Base-by-base conservation (phyloP, 1,140 invertebrate genomes). In the Penaeus vannamei region DNA sequence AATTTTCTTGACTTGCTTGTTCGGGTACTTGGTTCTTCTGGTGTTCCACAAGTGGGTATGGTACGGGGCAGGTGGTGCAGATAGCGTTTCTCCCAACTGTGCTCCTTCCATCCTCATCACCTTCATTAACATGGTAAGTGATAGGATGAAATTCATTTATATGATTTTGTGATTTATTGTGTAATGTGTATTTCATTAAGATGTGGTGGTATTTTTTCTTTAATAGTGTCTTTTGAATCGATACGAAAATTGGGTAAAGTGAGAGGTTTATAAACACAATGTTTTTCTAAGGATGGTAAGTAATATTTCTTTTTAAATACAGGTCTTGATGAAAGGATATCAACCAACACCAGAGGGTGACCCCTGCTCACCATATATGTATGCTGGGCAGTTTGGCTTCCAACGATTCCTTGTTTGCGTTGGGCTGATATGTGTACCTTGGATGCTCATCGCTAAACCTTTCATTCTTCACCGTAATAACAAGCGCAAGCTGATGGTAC, bases 361-460 rank as follows among this genome's bases (percentile, higher is more conserved):
- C n/a, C 23, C 36, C 0, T 90, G 91, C 60, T 89, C 87, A n/a
- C 87, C 91, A 20, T 92, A 92, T 85, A 91, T 92, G 90, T 91
- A 91, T 85, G 92, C 92, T 91, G 93, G 92, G 85, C 93, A 96
- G 94, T 92, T 93, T 91, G 94, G 92, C 14, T 93, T 99, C 76
- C 98, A 99, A 93, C 96, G 95, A 92, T 94, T 99, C 84, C 94
- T 99, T 59, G 96, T 99, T 22, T 90, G 98, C 1, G 91, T 97
- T 59, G 98, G 98, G 4, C 91, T 99, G 22, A 91, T 97, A 32
- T 99, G 98, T 93, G 95, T 99, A 90, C 99, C 99, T 0, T 97
- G 98, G 94, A 99, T 99, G 98, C 93, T 99, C 90, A 93, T 98
- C 36, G 96, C 96, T 7, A 99, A 99, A 93, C 99, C 99, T 0